phyloP scores from a whole-genome alignment of 1,140 invertebrate genomes.

The Dendroctonus ponderosae region DNA sequence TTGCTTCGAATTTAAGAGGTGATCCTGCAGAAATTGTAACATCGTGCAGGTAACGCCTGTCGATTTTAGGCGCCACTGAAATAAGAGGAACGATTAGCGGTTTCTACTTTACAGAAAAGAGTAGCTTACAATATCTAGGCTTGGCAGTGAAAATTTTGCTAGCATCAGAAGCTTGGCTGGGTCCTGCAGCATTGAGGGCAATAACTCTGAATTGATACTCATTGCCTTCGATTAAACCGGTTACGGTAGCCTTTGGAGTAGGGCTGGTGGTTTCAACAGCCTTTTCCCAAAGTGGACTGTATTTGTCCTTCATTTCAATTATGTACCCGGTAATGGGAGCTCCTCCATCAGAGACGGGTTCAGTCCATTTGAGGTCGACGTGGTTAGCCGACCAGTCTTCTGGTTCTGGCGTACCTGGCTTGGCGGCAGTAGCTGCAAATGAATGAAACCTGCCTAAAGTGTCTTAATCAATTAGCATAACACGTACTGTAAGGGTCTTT shows the following conservation, averaged over 20 bases:
- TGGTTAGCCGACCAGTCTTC: conserved; percentile 90
- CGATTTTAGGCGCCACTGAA: conserved; percentile 91
- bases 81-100: conserved; percentile 33
- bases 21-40: conserved; percentile 88
- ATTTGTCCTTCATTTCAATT: conserved; percentile 96
- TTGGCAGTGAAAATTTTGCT: conserved; percentile 90
- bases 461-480: conserved; percentile 12
- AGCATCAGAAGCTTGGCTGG: conserved; percentile 82
- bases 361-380: conserved; percentile 83
- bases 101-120: conserved; percentile 5
- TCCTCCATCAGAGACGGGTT: conserved; percentile 82
- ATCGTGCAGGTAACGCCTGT: conserved; percentile 84
- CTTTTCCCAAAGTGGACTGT: conserved; percentile 90
- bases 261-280: conserved; percentile 75
- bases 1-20: conserved; percentile 88
- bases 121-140: conserved; percentile 73
- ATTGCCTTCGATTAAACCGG: conserved; percentile 91
- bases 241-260: conserved; percentile 71
- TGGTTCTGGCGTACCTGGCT: conserved; percentile 84
- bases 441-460: conserved; percentile 9
- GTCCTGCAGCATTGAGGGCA: conserved; percentile 92
- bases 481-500: conserved; percentile 94
- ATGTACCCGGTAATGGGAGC: conserved; percentile 92
- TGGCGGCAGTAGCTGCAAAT: conserved; percentile 65
- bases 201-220: conserved; percentile 98